Conservation (phyloP, 1,140 invertebrate genomes). For the Brachionus rubens region DNA sequence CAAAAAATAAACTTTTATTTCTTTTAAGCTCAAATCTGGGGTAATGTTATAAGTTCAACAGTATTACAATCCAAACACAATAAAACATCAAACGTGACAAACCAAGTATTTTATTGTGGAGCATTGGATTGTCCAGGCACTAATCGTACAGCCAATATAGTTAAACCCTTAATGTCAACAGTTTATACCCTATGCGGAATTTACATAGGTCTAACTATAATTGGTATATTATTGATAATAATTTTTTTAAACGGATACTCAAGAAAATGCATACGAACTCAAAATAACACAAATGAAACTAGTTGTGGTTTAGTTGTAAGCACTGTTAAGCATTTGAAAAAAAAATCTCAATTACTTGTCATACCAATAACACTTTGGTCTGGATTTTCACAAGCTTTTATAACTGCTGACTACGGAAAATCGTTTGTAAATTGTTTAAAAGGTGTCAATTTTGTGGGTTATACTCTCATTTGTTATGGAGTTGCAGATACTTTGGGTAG, state of each 20-base stretch:
- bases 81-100: neutral
- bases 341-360: conserved; percentile 76
- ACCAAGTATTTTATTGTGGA: neutral
- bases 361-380: conserved; percentile 93
- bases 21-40: conserved; percentile 67
- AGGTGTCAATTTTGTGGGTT: conserved; percentile 83
- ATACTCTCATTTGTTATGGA: conserved; percentile 90
- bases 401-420: conserved; percentile 87
- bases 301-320: neutral
- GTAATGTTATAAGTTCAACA: conserved; percentile 89
- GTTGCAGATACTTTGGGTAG: conserved; percentile 83
- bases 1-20: no score
- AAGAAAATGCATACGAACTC: neutral
- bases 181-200: neutral
- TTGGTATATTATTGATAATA: neutral
- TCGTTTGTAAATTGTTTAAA: conserved; percentile 51
- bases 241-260: neutral
- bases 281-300: neutral
- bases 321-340: conserved; percentile 62
- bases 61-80: conserved; percentile 64
- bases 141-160: neutral
- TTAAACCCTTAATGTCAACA: neutral
- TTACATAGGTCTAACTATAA: neutral
- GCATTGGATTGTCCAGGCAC: neutral
- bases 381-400: conserved; percentile 92